A percentile compares a stretch with the other conserved stretches of the same genome.
Conservation (phyloP, 2,888 invertebrate species). For the Aradus depressus region DNA sequence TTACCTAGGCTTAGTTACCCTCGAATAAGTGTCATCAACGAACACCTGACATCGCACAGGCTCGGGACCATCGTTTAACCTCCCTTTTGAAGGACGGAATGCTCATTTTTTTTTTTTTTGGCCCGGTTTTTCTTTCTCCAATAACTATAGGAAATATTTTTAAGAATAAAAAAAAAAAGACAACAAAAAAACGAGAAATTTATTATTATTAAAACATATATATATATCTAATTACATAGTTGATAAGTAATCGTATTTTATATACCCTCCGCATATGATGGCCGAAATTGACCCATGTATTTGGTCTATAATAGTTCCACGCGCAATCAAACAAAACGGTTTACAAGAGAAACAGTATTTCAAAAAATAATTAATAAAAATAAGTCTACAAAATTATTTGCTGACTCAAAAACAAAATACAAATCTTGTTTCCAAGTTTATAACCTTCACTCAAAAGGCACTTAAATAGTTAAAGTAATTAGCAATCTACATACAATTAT, state of each 20-base stretch:
- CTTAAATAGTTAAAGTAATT: conserved; percentile 24
- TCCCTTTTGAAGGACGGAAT: no score
- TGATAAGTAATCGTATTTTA: conserved; percentile 22
- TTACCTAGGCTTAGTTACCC: no score
- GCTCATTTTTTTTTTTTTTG: no score
- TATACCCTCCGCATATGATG: conserved; percentile 23
- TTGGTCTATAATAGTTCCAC: conserved; percentile 10
- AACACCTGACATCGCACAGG: no score
- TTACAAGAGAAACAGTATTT: conserved; percentile 11
- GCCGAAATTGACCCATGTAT: conserved; percentile 10
- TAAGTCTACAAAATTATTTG: conserved; percentile 11
- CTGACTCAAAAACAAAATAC: no score
- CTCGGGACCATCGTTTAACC: no score
- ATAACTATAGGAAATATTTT: no score
- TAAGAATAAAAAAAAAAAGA: conserved; percentile 14
- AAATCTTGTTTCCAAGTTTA: conserved; percentile 7
- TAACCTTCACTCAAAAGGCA: conserved; percentile 24
- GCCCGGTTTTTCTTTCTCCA: no score
- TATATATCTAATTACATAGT: conserved; percentile 30
- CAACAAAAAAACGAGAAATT: conserved; percentile 25
- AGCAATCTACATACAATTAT: no score
- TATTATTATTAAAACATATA: conserved; percentile 26
- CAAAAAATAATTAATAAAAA: conserved; percentile 14
- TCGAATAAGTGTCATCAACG: no score
- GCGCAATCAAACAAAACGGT: conserved; percentile 2